Conservation (phyloP, 2,113 vertebrate genomes). For the Pelecanoides urinatrix region DNA sequence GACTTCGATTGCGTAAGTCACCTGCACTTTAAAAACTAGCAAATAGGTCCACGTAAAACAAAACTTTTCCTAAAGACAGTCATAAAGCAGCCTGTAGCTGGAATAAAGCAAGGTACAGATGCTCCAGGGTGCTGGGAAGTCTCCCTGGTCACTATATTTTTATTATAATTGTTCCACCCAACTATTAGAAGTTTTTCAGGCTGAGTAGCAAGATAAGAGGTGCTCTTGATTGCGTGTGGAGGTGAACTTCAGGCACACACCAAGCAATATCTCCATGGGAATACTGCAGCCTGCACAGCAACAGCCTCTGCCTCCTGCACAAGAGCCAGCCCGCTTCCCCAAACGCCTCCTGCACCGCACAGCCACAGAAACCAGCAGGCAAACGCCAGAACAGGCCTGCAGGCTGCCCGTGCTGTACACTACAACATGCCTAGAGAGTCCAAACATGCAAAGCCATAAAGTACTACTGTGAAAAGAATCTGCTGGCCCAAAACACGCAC, state of each 20-base stretch:
- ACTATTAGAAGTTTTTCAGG: background rate
- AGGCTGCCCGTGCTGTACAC: background rate
- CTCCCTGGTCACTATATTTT: background rate
- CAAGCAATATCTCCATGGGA: background rate
- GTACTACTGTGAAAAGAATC: background rate
- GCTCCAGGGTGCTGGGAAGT: background rate
- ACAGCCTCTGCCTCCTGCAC: background rate
- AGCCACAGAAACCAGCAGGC: background rate
- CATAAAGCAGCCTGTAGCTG: background rate
- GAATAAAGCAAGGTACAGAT: background rate
- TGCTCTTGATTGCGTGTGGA: background rate
- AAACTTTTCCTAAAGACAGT: background rate
- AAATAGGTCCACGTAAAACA: background rate
- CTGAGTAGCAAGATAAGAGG: background rate
- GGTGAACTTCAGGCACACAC: background rate
- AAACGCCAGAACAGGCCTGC: rapidly evolving
- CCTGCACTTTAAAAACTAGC: background rate
- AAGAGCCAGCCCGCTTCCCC: background rate
- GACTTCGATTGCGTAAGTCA: background rate
- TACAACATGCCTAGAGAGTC: background rate
- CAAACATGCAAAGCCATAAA: background rate
- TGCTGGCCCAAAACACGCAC: background rate
- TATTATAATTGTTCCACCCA: background rate
- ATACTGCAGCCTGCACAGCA: constrained; percentile 15
- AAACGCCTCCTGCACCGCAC: rapidly evolving